Evolutionary conservation across 2,888 invertebrate genomes (phyloP).

Genomic region (Rhingia campestris): DNA sequence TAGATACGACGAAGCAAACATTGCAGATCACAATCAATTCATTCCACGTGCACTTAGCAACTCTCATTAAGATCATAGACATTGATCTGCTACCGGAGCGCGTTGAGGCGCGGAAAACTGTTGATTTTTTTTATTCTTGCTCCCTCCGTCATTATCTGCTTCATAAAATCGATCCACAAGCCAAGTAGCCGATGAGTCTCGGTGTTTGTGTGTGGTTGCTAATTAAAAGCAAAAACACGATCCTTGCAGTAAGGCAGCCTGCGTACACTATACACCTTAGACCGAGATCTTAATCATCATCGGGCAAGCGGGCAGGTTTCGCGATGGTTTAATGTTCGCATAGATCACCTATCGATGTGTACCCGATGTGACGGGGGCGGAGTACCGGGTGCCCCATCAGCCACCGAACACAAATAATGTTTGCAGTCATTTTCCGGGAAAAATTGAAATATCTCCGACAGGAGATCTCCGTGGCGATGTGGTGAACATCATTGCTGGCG

Average conservation of each 20-base stretch:
- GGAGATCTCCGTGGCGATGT: slow-evolving; percentile 40
- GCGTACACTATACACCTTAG: slow-evolving; percentile 58
- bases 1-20: slow-evolving; percentile 40
- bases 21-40: slow-evolving; percentile 65
- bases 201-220: slow-evolving; percentile 53
- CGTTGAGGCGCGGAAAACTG: slow-evolving; percentile 40
- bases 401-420: slow-evolving; percentile 41
- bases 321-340: slow-evolving; percentile 71
- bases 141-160: slow-evolving; percentile 59
- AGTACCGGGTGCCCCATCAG: not conserved
- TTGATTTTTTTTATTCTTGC: not conserved
- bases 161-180: slow-evolving; percentile 68
- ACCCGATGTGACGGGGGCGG: slow-evolving; percentile 40
- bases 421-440: slow-evolving; percentile 61
- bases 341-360: slow-evolving; percentile 71
- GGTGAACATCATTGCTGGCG: slow-evolving; percentile 27
- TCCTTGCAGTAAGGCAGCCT: slow-evolving; percentile 39
- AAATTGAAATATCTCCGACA: slow-evolving; percentile 71
- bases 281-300: slow-evolving; percentile 72
- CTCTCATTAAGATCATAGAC: slow-evolving; percentile 73
- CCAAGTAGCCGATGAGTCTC: slow-evolving; percentile 14
- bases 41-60: slow-evolving; percentile 72
- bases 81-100: slow-evolving; percentile 62
- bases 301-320: slow-evolving; percentile 50
- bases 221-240: slow-evolving; percentile 73